These are phyloP conservation scores for Trinorchestia longiramus DNA, from an alignment of 1,140 invertebrate species.

Conservation along the genomic window DNA sequence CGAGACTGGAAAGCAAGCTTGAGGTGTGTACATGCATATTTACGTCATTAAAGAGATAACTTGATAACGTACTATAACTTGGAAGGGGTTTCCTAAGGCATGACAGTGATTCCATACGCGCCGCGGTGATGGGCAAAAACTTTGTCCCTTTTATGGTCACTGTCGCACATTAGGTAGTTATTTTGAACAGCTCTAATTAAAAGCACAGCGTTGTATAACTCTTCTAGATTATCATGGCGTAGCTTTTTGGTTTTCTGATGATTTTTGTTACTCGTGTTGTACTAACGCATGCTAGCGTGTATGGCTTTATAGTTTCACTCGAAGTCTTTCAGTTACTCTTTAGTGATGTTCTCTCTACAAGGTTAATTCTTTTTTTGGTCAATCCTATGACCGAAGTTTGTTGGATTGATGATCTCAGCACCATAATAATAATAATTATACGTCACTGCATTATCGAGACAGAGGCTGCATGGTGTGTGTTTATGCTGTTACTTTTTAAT, in stretches of 20 bases:
- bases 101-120: not conserved
- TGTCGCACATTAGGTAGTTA: not conserved
- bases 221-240: not conserved
- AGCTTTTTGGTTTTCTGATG: not conserved
- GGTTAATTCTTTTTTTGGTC: not conserved
- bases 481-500: not conserved
- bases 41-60: not conserved
- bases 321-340: slow-evolving; percentile 42
- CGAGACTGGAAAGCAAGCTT: not conserved
- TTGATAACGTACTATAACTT: not conserved
- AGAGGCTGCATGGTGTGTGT: not conserved
- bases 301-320: slow-evolving; percentile 41
- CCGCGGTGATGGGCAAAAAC: not conserved
- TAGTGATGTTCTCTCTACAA: slow-evolving; percentile 24
- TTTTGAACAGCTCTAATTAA: not conserved
- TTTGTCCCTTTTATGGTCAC: not conserved
- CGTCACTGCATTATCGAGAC: slow-evolving; percentile 19
- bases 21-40: not conserved
- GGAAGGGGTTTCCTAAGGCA: not conserved
- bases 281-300: not conserved
- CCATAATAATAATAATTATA: slow-evolving; percentile 25
- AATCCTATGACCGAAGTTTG: not conserved
- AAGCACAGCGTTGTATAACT: not conserved
- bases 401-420: slow-evolving; percentile 43
- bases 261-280: not conserved